Base-by-base conservation (phyloP, 2,113 vertebrate species). In the Cromileptes altivelis region DNA sequence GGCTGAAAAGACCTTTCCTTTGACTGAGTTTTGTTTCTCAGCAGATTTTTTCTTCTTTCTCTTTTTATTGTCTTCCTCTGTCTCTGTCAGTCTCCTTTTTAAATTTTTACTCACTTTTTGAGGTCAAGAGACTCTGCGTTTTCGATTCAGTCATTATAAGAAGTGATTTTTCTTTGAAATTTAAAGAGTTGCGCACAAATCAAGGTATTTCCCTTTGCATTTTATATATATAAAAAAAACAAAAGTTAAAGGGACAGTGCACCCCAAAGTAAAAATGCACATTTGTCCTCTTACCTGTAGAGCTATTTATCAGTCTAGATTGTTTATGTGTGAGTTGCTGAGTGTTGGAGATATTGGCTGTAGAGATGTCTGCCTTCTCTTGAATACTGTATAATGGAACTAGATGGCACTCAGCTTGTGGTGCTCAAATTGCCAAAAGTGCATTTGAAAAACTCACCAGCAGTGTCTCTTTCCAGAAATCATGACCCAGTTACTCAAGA, bases 1-100 rank as follows among this genome's bases (percentile, higher is more conserved):
- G 53, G 42, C 4, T 49, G 42, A 80, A 76, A 60, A 70, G 1
- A 27, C 19, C 4, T 75, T 83, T 82, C 57, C 47, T 82, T 85
- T 52, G 27, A 80, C 15, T 65, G 75, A 65, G 40, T 77, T 70
- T 78, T 53, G 27, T 62, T 70, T 4, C 52, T 6, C 18, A 56
- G 30, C 45, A 56, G 13, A 75, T 17, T 19, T 27, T 61, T 73
- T 7, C n/a, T 72, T 64, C 70, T n/a, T 61, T 40, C 45, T 42
- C 55, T 19, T 67, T 53, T 23, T 30, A 27, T 30, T 78, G 25
- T 57, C 18, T 56, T 49, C 21, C 9, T 57, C 37, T 23, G 9
- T n/a, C 53, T 55, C 57, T 55, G 23, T 42, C n/a, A n/a, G 18
- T 45, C 45, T 25, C 9, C 2, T 50, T 47, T 61, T 82, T 69